phyloP scores from a whole-genome alignment of 2,888 invertebrate species.

The Stenchaetothrips biformis region DNA sequence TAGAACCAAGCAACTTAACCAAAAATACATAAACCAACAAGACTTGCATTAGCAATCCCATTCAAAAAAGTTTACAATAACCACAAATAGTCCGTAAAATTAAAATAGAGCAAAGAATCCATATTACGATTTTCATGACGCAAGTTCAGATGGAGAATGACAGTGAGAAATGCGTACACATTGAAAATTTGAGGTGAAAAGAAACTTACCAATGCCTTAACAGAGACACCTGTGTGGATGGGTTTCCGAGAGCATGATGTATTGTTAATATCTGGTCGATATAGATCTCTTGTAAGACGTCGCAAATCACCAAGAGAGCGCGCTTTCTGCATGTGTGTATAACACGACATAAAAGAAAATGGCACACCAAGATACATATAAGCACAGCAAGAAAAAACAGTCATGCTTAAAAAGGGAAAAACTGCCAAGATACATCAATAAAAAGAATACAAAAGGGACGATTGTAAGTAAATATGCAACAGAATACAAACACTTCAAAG shows the following conservation, averaged over 20 bases:
- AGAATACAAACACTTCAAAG: constrained; percentile 21
- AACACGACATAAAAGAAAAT: constrained; percentile 40
- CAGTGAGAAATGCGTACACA: background rate
- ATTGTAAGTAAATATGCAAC: constrained; percentile 4
- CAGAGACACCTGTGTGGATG: constrained; percentile 57
- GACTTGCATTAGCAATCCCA: background rate
- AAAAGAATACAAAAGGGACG: background rate
- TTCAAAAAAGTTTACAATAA: background rate
- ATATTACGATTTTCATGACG: no score
- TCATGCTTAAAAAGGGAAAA: constrained; percentile 15
- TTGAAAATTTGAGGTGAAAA: background rate
- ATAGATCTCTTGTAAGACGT: constrained; percentile 30
- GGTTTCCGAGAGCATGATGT: constrained; percentile 34
- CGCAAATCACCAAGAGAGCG: constrained; percentile 46
- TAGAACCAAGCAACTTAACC: background rate
- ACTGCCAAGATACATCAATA: constrained; percentile 10
- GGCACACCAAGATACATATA: constrained; percentile 32
- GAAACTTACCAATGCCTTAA: constrained; percentile 57
- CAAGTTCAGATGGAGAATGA: background rate
- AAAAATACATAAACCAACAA: background rate
- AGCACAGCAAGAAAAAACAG: constrained; percentile 28
- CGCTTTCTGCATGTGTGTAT: constrained; percentile 49
- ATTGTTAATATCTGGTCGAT: constrained; percentile 23
- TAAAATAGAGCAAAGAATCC: no score
- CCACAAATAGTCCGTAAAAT: no score